phyloP scores from a whole-genome alignment of 2,113 vertebrate genomes.

The Myiozetetes cayanensis region DNA sequence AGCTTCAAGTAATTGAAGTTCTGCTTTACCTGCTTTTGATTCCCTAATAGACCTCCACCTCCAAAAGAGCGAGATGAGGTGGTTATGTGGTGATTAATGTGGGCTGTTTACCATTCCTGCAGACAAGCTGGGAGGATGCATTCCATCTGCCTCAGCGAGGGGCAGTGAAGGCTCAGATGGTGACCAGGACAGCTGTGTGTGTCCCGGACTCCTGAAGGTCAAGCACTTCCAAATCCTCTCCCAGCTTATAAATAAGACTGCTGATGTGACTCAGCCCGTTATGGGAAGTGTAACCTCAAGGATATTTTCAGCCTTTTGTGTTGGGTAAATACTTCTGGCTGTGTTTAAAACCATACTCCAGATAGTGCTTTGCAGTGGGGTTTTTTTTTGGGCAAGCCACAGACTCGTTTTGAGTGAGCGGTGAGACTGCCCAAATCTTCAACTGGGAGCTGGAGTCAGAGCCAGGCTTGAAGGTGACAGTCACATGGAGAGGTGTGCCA shows the following conservation, averaged over 20 bases:
- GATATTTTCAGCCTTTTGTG: slow-evolving; percentile 22
- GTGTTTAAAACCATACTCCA: not conserved
- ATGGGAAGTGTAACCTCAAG: slow-evolving; percentile 37
- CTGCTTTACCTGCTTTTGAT: slow-evolving; percentile 23
- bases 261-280: slow-evolving; percentile 47
- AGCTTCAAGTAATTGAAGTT: slow-evolving; percentile 10
- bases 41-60: slow-evolving; percentile 1
- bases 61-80: slow-evolving; percentile 1
- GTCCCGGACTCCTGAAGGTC: slow-evolving; percentile 56
- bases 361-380: not conserved
- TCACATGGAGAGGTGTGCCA: not conserved
- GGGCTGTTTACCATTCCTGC: slow-evolving; percentile 54
- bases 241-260: slow-evolving; percentile 49
- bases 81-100: slow-evolving; percentile 40
- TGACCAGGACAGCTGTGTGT: slow-evolving; percentile 28
- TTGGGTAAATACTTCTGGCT: not conserved
- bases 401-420: not conserved
- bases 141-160: slow-evolving; percentile 50
- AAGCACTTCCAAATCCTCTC: slow-evolving; percentile 53
- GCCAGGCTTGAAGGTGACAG: not conserved
- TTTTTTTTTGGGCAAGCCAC: not conserved
- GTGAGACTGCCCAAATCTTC: not conserved
- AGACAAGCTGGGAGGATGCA: slow-evolving; percentile 48
- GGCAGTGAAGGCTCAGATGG: slow-evolving; percentile 30
- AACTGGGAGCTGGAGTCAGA: not conserved